A percentile compares a stretch with the other conserved stretches of the same genome.
phyloP scores from a whole-genome alignment of 2,113 vertebrate species.

The Crotalus horridus region DNA sequence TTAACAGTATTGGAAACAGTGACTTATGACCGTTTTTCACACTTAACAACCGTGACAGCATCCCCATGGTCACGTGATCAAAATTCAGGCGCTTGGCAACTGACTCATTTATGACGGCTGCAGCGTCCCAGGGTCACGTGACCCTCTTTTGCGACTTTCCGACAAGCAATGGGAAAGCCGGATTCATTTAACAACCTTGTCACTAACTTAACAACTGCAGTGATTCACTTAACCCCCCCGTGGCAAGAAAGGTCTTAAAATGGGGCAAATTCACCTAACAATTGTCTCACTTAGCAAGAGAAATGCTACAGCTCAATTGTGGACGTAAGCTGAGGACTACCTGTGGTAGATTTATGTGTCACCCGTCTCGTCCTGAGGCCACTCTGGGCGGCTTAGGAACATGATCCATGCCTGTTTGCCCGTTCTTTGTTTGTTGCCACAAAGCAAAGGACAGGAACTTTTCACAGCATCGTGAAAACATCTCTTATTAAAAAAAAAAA shows the following conservation, averaged over 20 bases:
- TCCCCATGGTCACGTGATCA: background rate
- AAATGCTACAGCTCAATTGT: background rate
- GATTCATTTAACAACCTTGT: too few relatives aligned
- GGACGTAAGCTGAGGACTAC: background rate
- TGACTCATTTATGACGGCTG: too few relatives aligned
- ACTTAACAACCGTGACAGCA: background rate
- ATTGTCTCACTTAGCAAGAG: background rate
- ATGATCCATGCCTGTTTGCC: background rate
- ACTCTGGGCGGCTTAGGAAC: background rate
- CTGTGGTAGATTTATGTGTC: background rate
- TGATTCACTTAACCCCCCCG: too few relatives aligned
- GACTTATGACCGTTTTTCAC: background rate
- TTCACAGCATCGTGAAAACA: background rate
- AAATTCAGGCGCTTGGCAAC: background rate
- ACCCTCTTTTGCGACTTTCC: too few relatives aligned
- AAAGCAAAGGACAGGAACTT: background rate
- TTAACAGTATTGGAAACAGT: background rate
- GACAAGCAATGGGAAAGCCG: too few relatives aligned
- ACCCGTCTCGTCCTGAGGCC: background rate
- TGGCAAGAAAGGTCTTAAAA: too few relatives aligned
- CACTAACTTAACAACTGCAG: too few relatives aligned
- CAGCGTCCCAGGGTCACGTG: too few relatives aligned
- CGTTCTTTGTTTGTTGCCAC: background rate
- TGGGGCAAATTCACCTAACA: too few relatives aligned
- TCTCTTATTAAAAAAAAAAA: background rate